Percentiles rank a stretch among this genome's conserved stretches.
These are phyloP conservation scores for Microplitis deprimator DNA, from an alignment of 2,888 invertebrate species.

Conservation along the genomic window DNA sequence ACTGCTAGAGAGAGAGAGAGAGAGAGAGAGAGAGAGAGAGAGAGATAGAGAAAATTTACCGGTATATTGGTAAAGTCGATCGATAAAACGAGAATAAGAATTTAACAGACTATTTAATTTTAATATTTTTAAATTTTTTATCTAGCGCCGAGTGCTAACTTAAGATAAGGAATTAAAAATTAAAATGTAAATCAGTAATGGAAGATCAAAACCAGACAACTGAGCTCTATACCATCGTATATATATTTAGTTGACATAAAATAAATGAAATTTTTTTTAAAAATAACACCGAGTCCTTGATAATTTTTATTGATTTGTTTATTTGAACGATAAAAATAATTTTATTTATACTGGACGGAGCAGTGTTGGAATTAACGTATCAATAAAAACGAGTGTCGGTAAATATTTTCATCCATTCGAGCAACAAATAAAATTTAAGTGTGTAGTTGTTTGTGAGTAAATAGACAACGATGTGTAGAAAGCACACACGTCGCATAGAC, in stretches of 20 bases:
- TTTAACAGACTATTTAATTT: constrained; percentile 29
- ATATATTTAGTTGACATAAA: neutral
- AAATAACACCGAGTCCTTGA: no score
- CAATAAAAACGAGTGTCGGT: neutral
- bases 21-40: constrained; percentile 1
- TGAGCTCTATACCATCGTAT: neutral
- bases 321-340: constrained; percentile 15
- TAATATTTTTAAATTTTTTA: constrained; percentile 22
- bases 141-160: neutral
- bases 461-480: neutral
- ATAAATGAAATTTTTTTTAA: neutral
- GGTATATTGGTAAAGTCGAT: constrained; percentile 36
- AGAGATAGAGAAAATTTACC: constrained; percentile 1
- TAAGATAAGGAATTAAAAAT: constrained; percentile 9
- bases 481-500: constrained; percentile 61
- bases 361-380: neutral
- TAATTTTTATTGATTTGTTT: neutral
- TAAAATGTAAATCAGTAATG: constrained; percentile 5
- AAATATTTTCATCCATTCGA: neutral
- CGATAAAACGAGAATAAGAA: constrained; percentile 38
- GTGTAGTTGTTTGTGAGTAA: neutral
- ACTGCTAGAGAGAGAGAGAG: neutral
- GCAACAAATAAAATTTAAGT: neutral
- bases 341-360: neutral
- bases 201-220: neutral